phyloP scores from a whole-genome alignment of 2,113 vertebrate genomes.

The Climacteris rufus region DNA sequence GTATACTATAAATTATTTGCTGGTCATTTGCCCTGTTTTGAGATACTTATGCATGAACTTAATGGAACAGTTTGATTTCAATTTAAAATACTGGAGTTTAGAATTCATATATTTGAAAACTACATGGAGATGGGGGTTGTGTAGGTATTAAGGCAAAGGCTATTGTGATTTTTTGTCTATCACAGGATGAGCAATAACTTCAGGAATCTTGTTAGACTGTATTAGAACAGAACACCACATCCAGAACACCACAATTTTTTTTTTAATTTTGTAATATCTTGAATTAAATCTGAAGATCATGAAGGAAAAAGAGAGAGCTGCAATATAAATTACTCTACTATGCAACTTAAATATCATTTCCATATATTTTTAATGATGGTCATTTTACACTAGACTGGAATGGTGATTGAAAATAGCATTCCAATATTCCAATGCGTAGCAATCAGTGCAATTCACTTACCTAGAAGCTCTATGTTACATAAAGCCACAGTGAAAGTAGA shows the following conservation, averaged over 20 bases:
- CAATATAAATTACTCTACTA: neutral
- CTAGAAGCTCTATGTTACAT: neutral
- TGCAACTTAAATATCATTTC: neutral
- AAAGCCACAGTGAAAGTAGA: neutral
- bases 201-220: neutral
- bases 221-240: neutral
- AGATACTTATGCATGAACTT: neutral
- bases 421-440: neutral
- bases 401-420: neutral
- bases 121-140: rapidly evolving
- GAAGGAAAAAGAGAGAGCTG: neutral
- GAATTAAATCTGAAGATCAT: neutral
- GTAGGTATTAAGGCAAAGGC: neutral
- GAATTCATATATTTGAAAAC: neutral
- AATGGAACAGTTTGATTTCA: neutral
- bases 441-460: neutral
- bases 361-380: neutral
- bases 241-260: neutral
- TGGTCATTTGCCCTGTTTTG: neutral
- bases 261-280: neutral
- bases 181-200: neutral
- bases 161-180: neutral
- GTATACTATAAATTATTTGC: neutral
- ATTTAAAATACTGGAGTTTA: neutral
- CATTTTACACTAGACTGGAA: neutral